phyloP scores from a whole-genome alignment of 2,113 vertebrate genomes.

The Syrmaticus mikado region DNA sequence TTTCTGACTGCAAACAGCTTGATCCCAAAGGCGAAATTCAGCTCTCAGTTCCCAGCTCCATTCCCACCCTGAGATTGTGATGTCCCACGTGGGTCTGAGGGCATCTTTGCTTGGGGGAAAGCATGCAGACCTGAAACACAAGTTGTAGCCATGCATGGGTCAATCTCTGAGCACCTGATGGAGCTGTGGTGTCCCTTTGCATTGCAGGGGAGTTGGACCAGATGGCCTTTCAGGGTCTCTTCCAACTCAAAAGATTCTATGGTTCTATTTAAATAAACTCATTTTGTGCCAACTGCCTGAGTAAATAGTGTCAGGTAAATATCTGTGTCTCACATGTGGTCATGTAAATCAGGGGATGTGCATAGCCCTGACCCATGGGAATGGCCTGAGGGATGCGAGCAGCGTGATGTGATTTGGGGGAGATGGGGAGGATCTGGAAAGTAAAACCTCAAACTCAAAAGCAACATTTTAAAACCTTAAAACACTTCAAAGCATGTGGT shows the following conservation, averaged over 20 bases:
- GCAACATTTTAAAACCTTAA: constrained; percentile 60
- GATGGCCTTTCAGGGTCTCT: no score
- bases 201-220: neutral
- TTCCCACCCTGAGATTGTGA: neutral
- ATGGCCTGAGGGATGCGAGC: constrained; percentile 5
- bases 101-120: neutral
- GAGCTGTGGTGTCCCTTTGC: no score
- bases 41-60: neutral
- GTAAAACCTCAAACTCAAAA: constrained; percentile 44
- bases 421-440: neutral
- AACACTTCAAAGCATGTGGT: neutral
- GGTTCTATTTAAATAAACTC: no score
- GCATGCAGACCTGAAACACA: neutral
- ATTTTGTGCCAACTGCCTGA: neutral
- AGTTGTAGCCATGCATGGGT: neutral
- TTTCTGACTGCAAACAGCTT: neutral
- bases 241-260: no score
- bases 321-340: constrained; percentile 2
- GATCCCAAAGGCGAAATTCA: neutral
- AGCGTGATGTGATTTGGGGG: neutral
- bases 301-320: constrained; percentile 33
- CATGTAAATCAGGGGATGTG: neutral
- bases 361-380: neutral
- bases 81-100: fast-evolving
- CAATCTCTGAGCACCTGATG: no score